A percentile compares a stretch with the other conserved stretches of the same genome.
phyloP scores from a whole-genome alignment of 2,113 vertebrate species.

The Corythaixoides concolor region DNA sequence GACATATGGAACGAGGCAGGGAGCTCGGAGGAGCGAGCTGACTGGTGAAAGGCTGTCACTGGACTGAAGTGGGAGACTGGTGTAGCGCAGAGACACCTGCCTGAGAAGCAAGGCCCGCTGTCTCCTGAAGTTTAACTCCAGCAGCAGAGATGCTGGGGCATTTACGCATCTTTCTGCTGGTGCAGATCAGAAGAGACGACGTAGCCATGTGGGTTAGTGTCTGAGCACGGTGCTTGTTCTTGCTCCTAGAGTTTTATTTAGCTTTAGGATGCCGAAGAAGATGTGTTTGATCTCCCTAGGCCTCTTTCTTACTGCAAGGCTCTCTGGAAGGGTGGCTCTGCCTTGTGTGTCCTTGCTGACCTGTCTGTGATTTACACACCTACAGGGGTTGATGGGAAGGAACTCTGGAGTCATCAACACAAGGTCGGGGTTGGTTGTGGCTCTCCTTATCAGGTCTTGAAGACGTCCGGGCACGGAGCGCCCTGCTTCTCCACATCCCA shows the following conservation, averaged over 20 bases:
- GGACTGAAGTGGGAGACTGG: background rate
- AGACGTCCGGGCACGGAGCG: background rate
- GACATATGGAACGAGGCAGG: accelerated
- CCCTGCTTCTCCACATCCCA: background rate
- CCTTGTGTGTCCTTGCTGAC: background rate
- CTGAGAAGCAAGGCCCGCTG: background rate
- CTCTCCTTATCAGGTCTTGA: background rate
- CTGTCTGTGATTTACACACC: background rate
- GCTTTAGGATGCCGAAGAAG: background rate
- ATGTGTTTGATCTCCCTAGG: background rate
- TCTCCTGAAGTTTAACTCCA: background rate
- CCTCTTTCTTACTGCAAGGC: background rate
- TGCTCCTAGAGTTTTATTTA: background rate
- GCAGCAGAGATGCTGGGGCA: background rate
- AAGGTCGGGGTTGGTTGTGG: background rate
- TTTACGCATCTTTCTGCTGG: background rate
- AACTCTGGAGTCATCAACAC: background rate
- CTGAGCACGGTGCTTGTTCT: background rate
- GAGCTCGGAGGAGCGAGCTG: background rate
- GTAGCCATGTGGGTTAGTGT: background rate
- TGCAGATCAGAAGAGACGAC: background rate
- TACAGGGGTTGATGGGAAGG: background rate
- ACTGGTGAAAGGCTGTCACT: background rate
- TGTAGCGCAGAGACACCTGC: background rate
- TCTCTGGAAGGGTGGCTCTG: background rate